Conservation (phyloP, 2,113 vertebrate species). For the Panthera uncia region DNA sequence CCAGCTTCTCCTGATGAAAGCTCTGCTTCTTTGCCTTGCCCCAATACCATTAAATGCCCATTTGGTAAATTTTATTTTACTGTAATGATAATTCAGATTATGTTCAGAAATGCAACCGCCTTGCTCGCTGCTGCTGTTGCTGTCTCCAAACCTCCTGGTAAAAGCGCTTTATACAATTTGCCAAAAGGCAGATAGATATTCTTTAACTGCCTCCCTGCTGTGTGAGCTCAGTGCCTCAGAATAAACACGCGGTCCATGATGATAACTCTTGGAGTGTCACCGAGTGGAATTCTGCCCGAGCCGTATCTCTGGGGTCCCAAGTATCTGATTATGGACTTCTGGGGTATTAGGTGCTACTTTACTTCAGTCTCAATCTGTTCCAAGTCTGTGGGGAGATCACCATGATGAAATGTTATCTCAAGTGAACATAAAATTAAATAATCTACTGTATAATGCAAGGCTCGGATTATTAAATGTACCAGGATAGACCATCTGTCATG, state of each 20-base stretch:
- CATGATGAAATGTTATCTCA: constrained; percentile 10
- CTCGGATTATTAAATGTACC: constrained; percentile 35
- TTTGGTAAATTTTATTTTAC: constrained; percentile 54
- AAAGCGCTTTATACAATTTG: constrained; percentile 9
- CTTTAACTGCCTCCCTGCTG: not conserved
- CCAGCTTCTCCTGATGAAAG: constrained; percentile 56
- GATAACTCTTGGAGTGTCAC: not conserved
- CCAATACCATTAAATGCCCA: constrained; percentile 34
- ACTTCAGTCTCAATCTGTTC: constrained; percentile 44
- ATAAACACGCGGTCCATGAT: not conserved
- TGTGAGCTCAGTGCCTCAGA: not conserved
- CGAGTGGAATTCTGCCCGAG: not conserved
- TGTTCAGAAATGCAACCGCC: not conserved
- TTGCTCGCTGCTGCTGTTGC: not conserved
- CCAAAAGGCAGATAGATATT: not conserved
- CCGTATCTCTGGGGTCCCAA: not conserved
- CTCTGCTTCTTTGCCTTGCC: constrained; percentile 20
- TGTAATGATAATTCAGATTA: constrained; percentile 41
- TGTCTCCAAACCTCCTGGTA: not conserved
- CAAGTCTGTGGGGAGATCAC: not conserved
- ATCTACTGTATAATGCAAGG: not conserved
- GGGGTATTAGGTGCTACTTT: not conserved
- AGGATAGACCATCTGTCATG: constrained; percentile 51
- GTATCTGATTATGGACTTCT: not conserved
- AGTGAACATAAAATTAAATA: constrained; percentile 42